Evolutionary conservation across 2,888 invertebrate species (phyloP), one percentile per base, ranked within the genome.

Genomic region (Ernsta delagoae): DNA sequence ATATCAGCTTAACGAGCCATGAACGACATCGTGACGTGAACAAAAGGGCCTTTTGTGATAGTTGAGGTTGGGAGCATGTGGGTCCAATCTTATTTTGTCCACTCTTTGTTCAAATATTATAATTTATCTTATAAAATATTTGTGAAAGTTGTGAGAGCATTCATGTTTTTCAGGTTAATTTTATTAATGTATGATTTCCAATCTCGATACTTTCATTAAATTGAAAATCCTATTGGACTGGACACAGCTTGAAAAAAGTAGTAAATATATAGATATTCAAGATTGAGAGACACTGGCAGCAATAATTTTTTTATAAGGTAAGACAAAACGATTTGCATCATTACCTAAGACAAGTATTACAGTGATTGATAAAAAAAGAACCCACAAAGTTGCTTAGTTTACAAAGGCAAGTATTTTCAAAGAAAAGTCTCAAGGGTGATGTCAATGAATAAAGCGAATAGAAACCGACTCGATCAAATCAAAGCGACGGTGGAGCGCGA

Each of bases 1-100:
- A 57, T 67, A 59, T 53, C 9, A 24, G 69, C 67, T 57, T 74
- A 76, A 76, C 75, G 76, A 76, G 60, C 62, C 75, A 69, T 76
- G 65, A 69, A 72, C 48, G 48, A 36, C 36, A 73, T 60, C 56
- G 60, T 60, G 50, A 60, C 69, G 54, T 36, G 41, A 31, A 53
- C 31, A 53, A 48, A 48, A 48, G 53, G 7, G 9, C 24, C 53
- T 53, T 53, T 53, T 53, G 53, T 53, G 36, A 53, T 53, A 31
- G 24, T 53, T n/a, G 16, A 8, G 11, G 53, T 9, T 53, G 53
- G 24, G 8, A 31, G 16, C 24, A 53, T 53, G 53, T 24, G 53
- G 53, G 53, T 53, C 8, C 9, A 5, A 53, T 53, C 53, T 53
- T 24, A n/a, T 16, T 53, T 53, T 53, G 31, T 24, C 24, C 31